Percentiles rank a stretch among this genome's conserved stretches.
Evolutionary conservation across 2,888 invertebrate genomes (phyloP).

Genomic region (Pristionchus mayeri): DNA sequence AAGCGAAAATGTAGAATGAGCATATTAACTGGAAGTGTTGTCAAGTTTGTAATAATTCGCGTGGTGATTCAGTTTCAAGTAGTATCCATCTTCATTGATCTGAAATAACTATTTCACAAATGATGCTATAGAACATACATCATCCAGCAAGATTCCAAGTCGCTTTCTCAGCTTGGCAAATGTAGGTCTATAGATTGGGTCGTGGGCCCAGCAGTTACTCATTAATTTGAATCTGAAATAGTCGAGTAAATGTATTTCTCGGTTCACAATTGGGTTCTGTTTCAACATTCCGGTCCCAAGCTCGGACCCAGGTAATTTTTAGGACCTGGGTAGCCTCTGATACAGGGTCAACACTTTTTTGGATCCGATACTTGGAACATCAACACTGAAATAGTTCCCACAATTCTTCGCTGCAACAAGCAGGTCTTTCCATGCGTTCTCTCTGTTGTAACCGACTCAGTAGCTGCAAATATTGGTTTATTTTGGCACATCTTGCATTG

Average conservation of each 20-base stretch:
- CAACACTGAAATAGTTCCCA: too few species aligned
- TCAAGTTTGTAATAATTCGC: slow-evolving; percentile 1
- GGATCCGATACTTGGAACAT: too few species aligned
- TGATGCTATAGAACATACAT: background rate
- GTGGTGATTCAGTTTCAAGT: background rate
- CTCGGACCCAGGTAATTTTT: too few species aligned
- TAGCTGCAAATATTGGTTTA: background rate
- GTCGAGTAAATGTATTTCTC: background rate
- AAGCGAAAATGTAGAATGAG: too few species aligned
- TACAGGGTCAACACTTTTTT: too few species aligned
- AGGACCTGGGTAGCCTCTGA: too few species aligned
- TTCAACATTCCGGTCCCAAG: too few species aligned
- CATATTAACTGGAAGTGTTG: too few species aligned
- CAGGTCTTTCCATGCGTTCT: background rate
- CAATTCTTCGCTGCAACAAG: background rate
- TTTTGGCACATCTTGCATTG: background rate
- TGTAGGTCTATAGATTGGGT: background rate
- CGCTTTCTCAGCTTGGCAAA: background rate
- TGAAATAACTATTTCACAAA: background rate
- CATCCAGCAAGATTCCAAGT: background rate
- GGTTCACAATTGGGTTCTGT: too few species aligned
- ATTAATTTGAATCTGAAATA: background rate
- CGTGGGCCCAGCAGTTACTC: background rate
- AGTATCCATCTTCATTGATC: slow-evolving; percentile 5
- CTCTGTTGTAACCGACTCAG: background rate